Conservation (phyloP, 2,888 invertebrate genomes). For the Phortica magna region DNA sequence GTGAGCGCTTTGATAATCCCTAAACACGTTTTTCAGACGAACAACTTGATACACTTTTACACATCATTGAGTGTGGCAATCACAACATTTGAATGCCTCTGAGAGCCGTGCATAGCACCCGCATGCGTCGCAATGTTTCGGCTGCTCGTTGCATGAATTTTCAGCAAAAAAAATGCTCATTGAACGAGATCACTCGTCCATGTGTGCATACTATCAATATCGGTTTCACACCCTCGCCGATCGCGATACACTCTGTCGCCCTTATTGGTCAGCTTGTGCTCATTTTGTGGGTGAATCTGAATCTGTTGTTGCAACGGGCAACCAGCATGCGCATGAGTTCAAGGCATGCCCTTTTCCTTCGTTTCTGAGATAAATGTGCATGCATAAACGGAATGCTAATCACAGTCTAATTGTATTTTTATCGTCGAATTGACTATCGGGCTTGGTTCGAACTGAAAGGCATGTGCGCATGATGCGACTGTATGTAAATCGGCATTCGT, state of each 20-base stretch:
- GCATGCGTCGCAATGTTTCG: neutral
- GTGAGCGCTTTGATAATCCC: too few relatives aligned
- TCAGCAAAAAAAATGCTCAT: neutral
- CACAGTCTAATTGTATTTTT: constrained; percentile 61
- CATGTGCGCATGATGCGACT: too few relatives aligned
- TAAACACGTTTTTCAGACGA: neutral
- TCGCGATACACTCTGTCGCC: neutral
- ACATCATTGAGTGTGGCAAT: neutral
- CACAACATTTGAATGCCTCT: neutral
- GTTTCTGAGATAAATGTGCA: too few relatives aligned
- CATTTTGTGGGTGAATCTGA: neutral
- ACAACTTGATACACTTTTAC: neutral
- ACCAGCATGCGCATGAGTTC: neutral
- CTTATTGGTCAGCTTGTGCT: neutral
- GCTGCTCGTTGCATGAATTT: neutral
- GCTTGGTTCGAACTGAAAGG: too few relatives aligned
- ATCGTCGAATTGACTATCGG: neutral
- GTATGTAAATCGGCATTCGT: constrained; percentile 65
- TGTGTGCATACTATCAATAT: neutral
- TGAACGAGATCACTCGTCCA: neutral
- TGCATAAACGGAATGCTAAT: constrained; percentile 56
- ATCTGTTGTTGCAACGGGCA: neutral
- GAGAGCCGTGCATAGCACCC: neutral
- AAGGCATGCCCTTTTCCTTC: neutral
- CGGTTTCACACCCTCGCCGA: neutral